Base-by-base conservation (phyloP, 2,797 vertebrate species). In the Girardinus metallicus region DNA sequence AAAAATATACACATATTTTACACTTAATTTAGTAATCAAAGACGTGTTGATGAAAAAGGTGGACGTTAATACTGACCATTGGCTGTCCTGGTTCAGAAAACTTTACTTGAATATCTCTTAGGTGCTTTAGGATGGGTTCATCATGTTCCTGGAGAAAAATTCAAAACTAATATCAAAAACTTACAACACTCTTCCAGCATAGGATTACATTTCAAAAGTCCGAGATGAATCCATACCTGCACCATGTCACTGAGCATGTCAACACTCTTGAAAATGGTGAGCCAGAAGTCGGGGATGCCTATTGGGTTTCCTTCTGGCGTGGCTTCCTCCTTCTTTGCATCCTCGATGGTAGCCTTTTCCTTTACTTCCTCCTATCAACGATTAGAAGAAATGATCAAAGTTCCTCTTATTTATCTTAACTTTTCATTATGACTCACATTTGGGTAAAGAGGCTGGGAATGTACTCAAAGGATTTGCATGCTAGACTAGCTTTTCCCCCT, bases 251-350 rank as follows among this genome's bases (percentile, higher is more conserved):
- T 97, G 82, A 99, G 96, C 97, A 99, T 98, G 87, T 98, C 98
- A 91, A 98, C 97, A 9, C 97, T 98, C 92, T 97, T 98, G 89
- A 99, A 99, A 92, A 99, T 97, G 77, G 98, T 99, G 72, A 99
- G 97, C 99, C 99, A 99, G 93, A 99, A 99, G 84, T 99, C 98
- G 0, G 98, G 99, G 81, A 99, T 97, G 89, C 99, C 98, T 94
- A 96, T 99, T 44, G 96, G 94, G 80, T 96, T 96, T 74, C 95
- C 94, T 80, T 96, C 96, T 79, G 96, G 94, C 0, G 88, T 86
- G 0, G 95, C 83, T 80, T 96, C 96, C 0, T 94, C 96, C 82
- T 96, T 96, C 90, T 97, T 97, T 80, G 97, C 96, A 73, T 98
- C 97, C 41, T 97, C 96, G 93, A 98, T 92, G 76, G 97, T 94